These are phyloP conservation scores for Pachymerium ferrugineum DNA, from an alignment of 2,888 invertebrate genomes.

Conservation along the genomic window DNA sequence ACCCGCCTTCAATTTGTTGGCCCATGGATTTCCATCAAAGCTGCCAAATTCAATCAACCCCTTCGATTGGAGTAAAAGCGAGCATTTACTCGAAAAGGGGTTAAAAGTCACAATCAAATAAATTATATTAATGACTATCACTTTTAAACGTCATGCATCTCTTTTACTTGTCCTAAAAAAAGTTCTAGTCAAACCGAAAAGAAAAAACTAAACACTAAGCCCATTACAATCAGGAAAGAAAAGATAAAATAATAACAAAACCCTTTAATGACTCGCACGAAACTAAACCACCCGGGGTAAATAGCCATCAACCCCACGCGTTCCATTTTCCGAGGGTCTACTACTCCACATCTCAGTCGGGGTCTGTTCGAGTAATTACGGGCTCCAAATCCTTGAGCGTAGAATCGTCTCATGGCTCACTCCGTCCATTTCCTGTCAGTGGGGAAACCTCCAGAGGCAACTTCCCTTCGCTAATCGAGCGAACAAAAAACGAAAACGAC, in stretches of 20 bases:
- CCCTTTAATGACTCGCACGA: background rate
- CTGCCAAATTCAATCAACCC: conserved; percentile 30
- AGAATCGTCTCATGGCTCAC: conserved; percentile 20
- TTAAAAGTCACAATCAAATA: conserved; percentile 14
- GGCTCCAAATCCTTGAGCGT: conserved; percentile 22
- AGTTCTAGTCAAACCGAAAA: too few relatives aligned
- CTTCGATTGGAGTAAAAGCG: background rate
- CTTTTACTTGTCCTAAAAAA: too few relatives aligned
- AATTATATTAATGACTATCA: background rate
- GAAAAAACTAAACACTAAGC: too few relatives aligned
- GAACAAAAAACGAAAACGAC: conserved; percentile 20
- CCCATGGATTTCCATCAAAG: conserved; percentile 28
- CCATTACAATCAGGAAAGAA: too few relatives aligned
- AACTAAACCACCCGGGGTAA: background rate
- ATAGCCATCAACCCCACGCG: conserved; percentile 12
- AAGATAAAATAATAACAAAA: too few relatives aligned
- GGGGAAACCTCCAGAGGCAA: conserved; percentile 25
- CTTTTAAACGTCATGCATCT: background rate
- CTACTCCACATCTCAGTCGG: conserved; percentile 10
- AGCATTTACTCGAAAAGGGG: conserved; percentile 12
- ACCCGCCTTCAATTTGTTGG: conserved; percentile 28
- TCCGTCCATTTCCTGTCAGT: conserved; percentile 27
- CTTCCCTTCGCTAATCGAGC: conserved; percentile 27
- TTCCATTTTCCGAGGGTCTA: background rate
- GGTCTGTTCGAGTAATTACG: conserved; percentile 19